phyloP scores from a whole-genome alignment of 2,888 invertebrate species.

The Marronus borbonicus region DNA sequence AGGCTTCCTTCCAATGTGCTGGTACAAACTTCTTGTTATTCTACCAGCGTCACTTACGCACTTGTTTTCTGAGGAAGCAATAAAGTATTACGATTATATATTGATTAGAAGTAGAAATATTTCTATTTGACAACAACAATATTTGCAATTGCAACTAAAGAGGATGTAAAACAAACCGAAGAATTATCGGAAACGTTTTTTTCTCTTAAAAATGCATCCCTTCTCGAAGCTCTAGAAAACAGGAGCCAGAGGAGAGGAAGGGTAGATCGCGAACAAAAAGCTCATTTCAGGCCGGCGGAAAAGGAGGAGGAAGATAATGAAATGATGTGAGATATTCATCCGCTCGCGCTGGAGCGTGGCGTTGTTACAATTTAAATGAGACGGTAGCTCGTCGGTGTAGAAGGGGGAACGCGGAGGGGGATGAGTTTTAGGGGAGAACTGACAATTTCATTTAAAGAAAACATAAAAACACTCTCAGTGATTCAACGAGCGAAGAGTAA shows the following conservation, averaged over 20 bases:
- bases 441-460: constrained; percentile 67
- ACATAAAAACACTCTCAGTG: constrained; percentile 68
- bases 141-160: neutral
- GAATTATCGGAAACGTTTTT: constrained; percentile 54
- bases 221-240: too few species aligned
- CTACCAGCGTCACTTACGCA: too few species aligned
- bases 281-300: neutral
- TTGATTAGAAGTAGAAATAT: too few species aligned
- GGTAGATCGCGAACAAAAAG: constrained; percentile 10
- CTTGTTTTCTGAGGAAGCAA: too few species aligned
- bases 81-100: too few species aligned
- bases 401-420: too few species aligned
- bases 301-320: constrained; percentile 50
- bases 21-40: too few species aligned
- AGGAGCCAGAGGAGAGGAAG: too few species aligned
- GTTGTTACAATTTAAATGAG: constrained; percentile 65
- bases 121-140: neutral
- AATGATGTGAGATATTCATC: constrained; percentile 65
- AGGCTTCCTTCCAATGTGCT: too few species aligned
- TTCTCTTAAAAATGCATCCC: constrained; percentile 5
- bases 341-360: constrained; percentile 52
- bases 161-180: constrained; percentile 46
- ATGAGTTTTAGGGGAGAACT: constrained; percentile 56
- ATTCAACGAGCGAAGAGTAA: neutral
- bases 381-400: constrained; percentile 49